Base-by-base conservation (phyloP, 2,888 invertebrate genomes). In the Nomada ruficornis region DNA sequence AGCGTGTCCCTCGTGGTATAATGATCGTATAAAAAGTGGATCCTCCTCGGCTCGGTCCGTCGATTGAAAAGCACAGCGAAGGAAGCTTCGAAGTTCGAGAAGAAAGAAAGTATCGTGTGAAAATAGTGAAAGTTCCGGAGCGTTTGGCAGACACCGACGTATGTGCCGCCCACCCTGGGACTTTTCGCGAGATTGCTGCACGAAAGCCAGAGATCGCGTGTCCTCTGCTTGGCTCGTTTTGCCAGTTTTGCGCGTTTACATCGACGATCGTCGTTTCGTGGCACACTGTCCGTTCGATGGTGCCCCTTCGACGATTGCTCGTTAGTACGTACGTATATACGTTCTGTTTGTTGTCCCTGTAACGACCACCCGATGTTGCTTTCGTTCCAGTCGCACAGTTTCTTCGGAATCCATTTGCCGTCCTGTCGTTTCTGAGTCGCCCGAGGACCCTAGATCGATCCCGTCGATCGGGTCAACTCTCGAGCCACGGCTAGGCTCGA, bases 1-100 rank as follows among this genome's bases (percentile, higher is more conserved):
- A 74, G 62, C 62, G 67, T 7, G 11, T 69, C 54, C 52, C 50
- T 62, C 52, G 60, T 36, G 44, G 71, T 81, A 82, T 79, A 86
- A 87, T 90, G 75, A 85, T 90, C 72, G 90, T 90, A 90, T 89
- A 89, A 90, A 90, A 90, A 89, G 89, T 86, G 85, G 83, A 82
- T 88, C 88, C 87, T 83, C 83, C 84, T 76, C 78, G 80, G 76
- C 77, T 76, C 83, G 77, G 68, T 77, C 69, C 70, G 64, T 80
- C 55, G 80, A 77, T 83, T 70, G 62, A 82, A 82, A 73, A 70
- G 65, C 83, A 82, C 82, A 80, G 71, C 71, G 81, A 83, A 73
- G 86, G 76, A 86, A 86, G 83, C 67, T 81, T 80, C 80, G 54
- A 72, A 72, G 71, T 72, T 76, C 50, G 44, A 73, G 69, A 70